Percentiles rank a stretch among this genome's conserved stretches.
Evolutionary conservation across 2,113 vertebrate species (phyloP).

Genomic region (Neodon shergylaensis): DNA sequence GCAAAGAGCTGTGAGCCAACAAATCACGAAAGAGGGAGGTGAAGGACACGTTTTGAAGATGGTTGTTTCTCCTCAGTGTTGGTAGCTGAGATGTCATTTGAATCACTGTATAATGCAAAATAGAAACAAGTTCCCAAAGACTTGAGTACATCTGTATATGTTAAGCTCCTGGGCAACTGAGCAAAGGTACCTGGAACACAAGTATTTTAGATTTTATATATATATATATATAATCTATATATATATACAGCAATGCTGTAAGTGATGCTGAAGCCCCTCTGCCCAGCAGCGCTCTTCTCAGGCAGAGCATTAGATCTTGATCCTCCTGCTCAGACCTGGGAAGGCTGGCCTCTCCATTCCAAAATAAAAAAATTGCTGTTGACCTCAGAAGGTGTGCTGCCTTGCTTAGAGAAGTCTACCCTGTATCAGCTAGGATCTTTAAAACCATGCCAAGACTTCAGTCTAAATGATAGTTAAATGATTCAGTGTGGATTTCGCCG

Average conservation of each 20-base stretch:
- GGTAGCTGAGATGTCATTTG: background rate
- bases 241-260: background rate
- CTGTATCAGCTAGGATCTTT: background rate
- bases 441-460: background rate
- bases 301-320: background rate
- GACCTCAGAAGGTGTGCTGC: background rate
- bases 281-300: background rate
- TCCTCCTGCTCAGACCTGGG: background rate
- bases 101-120: background rate
- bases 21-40: background rate
- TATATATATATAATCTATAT: no score
- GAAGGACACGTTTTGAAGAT: background rate
- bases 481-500: slow-evolving; percentile 13
- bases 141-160: background rate
- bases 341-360: background rate
- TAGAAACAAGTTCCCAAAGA: background rate
- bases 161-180: background rate
- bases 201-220: background rate
- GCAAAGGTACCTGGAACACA: background rate
- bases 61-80: background rate
- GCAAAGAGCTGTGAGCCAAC: background rate
- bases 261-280: rapidly evolving
- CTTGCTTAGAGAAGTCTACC: background rate
- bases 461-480: background rate
- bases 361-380: background rate